Base-by-base conservation (phyloP, 2,797 vertebrate genomes). In the Hoplostethus atlanticus region DNA sequence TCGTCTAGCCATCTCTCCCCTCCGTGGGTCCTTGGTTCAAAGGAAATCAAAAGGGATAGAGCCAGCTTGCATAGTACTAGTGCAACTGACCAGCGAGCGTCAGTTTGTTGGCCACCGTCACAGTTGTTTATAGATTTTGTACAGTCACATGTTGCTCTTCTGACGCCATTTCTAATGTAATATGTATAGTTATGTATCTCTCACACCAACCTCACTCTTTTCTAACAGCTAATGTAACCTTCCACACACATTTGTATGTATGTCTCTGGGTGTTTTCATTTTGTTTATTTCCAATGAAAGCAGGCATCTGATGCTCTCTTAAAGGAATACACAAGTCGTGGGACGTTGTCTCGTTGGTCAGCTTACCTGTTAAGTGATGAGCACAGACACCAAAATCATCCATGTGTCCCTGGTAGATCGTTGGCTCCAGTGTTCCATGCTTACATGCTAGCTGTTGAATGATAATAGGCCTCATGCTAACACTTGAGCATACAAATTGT, bases 171-270 rank as follows among this genome's bases (percentile, higher is more conserved):
- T 59, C 13, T 60, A 15, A 40, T 28, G 30, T 67, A 44, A n/a
- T 12, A 52, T 51, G 44, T 57, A 40, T 30, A 52, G 4, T 58
- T 31, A 21, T 61, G 28, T 65, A 21, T 72, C 25, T 44, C 51
- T 66, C 65, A 54, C 54, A 61, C 47, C 34, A 6, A 52, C 6
- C 34, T 36, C 42, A 48, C 53, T 31, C 0, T 0, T 62, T 40
- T 54, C 44, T 53, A 76, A 69, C 70, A 53, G 25, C 34, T 5
- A 46, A 40, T 69, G 52, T 69, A 61, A 66, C 70, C 25, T 9
- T n/a, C 44, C 57, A 56, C 62, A 56, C 62, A 59, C 2, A 62
- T 51, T 1, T 63, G 13, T 70, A 38, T 58, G 48, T 71, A 3
- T 46, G 60, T 62, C 48, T 28, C 1, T 5, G 16, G 58, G 52